Evolutionary conservation across 2,113 vertebrate genomes (phyloP), one percentile per base, ranked within the genome.

Genomic region (Paradoxurus hermaphroditus): DNA sequence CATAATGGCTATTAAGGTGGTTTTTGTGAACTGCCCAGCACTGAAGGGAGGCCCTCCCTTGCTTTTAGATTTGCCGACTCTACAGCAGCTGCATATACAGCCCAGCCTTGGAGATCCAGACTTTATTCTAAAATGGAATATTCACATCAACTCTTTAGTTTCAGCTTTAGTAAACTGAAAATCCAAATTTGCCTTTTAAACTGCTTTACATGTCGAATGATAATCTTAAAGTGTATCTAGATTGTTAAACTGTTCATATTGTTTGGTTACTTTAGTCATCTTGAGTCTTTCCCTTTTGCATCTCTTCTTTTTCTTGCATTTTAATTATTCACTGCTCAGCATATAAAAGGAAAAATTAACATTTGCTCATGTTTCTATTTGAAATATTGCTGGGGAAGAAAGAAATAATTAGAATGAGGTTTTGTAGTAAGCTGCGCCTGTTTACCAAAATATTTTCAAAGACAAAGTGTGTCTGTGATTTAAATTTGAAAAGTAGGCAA

Each of bases 21-120:
- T 98, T 97, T 97, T 86, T 84, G 83, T 97, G 98, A 97, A 67
- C 92, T 97, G 96, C 90, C 56, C 46, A 81, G 97, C 97, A 98
- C 96, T 97, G 96, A 95, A 95, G 75, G 91, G 56, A 51, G 65
- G 29, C 36, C 14, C 82, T 59, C 88, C 46, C 82, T 46, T 27
- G 89, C 67, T 82, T 82, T 31, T 44, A 59, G 29, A 29, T 41
- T 15, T 34, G 72, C 36, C 68, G 10, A 2, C 49, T 67, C 14
- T 49, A 2, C 23, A 84, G 91, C 19, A 56, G 77, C 81, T 82
- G 86, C 92, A 46, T 12, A 3, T 25, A 21, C 25, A 62, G n/a
- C n/a, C 27, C 79, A 5, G 39, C n/a, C 18, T 41, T 62, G 46
- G 27, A 88, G 29, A 44, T 78, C 27, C 82, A 75, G 79, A 34